Base-by-base conservation (phyloP, 2,888 invertebrate species). In the Lithophane semibrunnea region DNA sequence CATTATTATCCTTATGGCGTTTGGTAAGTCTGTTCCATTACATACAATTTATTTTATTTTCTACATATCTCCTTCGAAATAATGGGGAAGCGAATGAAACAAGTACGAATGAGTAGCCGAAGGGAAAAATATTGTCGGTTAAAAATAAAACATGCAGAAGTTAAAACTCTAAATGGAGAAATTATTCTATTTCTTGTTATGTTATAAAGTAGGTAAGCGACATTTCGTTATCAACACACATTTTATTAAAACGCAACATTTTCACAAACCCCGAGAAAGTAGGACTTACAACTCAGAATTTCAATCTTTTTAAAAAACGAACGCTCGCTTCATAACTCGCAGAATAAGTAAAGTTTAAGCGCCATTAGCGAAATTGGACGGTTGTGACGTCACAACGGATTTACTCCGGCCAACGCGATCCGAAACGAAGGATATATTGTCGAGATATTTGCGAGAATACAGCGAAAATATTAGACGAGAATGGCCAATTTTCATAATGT, bases 351-450 rank as follows among this genome's bases (percentile, higher is more conserved):
- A 92, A 94, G 90, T 94, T 93, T 92, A 93, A 93, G 92, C 92
- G 90, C 95, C 95, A 95, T 95, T 95, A 95, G 94, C 87, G 92
- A 93, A 92, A 95, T 95, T 95, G 95, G 93, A 90, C 89, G 89
- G 90, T 88, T 89, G 90, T 90, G 89, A 90, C 92, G 95, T 94
- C 95, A 93, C 88, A 82, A 75, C 89, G 93, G 94, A 94, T 94
- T 94, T 94, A 90, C 91, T 80, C 72, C 72, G 73, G 56, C 68
- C 86, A 72, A 73, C 76, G 72, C 79, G 80, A 82, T 84, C 79
- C 77, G 75, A 76, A 77, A 64, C 82, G 86, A 86, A 80, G 83
- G 87, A 89, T 89, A 88, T 89, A 88, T 88, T 76, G 84, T 77
- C 29, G 79, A 76, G 83, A 78, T 81, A 83, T 88, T 84, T 83